Evolutionary conservation across 2,888 invertebrate genomes (phyloP).

Genomic region (Drosophila tripunctata): DNA sequence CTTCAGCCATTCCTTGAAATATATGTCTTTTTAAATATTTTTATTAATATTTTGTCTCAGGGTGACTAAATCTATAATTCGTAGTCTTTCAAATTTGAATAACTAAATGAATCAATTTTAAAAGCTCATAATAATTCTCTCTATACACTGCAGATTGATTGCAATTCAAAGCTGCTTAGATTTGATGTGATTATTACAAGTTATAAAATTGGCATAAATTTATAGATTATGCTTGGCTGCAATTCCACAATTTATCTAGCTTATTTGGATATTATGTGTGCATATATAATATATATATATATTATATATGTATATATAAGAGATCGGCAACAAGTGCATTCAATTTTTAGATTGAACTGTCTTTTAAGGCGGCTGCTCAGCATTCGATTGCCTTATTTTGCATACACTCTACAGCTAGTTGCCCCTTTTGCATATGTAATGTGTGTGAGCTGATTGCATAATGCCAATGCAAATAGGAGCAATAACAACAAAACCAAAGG

Average conservation of each 20-base stretch:
- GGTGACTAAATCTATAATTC: too few species aligned
- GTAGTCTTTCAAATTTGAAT: too few species aligned
- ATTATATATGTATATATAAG: not conserved
- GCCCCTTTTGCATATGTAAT: constrained; percentile 32
- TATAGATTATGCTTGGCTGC: not conserved
- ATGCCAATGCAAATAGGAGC: constrained; percentile 49
- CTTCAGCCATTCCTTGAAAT: too few species aligned
- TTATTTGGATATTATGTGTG: constrained; percentile 3
- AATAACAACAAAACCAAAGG: constrained; percentile 33
- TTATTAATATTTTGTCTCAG: too few species aligned
- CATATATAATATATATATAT: not conserved
- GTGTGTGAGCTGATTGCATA: constrained; percentile 52
- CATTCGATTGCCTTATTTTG: constrained; percentile 40
- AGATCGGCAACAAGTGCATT: constrained; percentile 9
- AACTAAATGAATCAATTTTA: too few species aligned
- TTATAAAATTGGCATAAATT: not conserved
- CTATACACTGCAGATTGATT: too few species aligned
- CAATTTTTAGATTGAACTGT: constrained; percentile 38
- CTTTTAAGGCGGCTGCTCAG: constrained; percentile 18
- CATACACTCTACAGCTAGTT: constrained; percentile 44
- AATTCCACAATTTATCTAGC: constrained; percentile 5
- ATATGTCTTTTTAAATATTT: too few species aligned
- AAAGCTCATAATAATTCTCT: too few species aligned
- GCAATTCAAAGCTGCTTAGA: not conserved
- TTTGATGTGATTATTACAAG: not conserved